Conservation (phyloP, 2,888 invertebrate genomes). For the Xylophagus ater region DNA sequence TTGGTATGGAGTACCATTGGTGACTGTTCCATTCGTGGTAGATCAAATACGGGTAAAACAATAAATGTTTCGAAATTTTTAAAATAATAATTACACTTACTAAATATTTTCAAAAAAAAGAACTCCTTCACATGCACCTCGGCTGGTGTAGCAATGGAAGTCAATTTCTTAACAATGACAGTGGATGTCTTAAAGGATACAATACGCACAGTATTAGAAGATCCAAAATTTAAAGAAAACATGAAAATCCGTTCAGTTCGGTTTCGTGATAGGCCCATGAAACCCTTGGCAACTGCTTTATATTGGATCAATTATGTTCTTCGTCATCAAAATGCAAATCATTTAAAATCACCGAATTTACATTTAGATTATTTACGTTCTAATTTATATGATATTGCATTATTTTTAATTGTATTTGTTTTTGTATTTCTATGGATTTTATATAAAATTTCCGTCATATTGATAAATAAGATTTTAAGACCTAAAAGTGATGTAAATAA, state of each 20-base stretch:
- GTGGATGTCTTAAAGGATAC: constrained; percentile 13
- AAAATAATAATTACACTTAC: background rate
- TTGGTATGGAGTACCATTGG: constrained; percentile 16
- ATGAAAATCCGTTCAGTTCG: constrained; percentile 36
- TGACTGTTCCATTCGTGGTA: constrained; percentile 13
- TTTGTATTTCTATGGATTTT: background rate
- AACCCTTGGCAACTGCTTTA: constrained; percentile 45
- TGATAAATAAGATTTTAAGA: too few species aligned
- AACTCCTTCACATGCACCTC: constrained; percentile 13
- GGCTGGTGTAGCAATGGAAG: constrained; percentile 6
- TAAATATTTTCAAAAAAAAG: constrained; percentile 4
- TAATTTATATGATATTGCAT: constrained; percentile 35
- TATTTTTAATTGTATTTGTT: constrained; percentile 22
- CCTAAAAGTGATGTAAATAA: too few species aligned
- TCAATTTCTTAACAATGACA: constrained; percentile 1
- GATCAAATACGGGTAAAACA: constrained; percentile 14
- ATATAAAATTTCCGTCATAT: too few species aligned
- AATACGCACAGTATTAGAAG: too few species aligned
- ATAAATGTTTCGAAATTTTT: background rate
- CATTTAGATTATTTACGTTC: constrained; percentile 39
- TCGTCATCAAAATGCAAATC: constrained; percentile 42
- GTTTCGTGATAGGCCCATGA: constrained; percentile 42
- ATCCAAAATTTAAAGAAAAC: constrained; percentile 7
- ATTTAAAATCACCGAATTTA: constrained; percentile 38
- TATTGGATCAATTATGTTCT: constrained; percentile 53